Evolutionary conservation across 2,888 invertebrate genomes (phyloP).

Genomic region (Pseudoips prasinana): DNA sequence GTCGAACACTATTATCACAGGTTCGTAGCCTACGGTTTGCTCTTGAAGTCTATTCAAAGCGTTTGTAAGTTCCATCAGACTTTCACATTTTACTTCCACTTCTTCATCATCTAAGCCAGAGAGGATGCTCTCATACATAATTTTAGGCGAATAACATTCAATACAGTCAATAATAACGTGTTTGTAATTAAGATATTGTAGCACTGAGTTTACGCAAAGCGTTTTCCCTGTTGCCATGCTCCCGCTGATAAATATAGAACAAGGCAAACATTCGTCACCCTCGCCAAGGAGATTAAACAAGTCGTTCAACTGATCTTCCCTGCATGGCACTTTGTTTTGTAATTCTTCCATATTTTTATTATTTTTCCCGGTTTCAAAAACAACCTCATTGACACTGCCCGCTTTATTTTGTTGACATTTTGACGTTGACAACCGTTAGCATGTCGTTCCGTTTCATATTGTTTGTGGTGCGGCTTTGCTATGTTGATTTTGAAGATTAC

Average conservation of each 20-base stretch:
- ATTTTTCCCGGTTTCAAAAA: constrained; percentile 8
- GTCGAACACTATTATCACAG: constrained; percentile 87
- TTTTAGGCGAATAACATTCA: constrained; percentile 89
- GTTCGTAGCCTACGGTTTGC: constrained; percentile 48
- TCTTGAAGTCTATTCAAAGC: constrained; percentile 61
- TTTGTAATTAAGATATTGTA: constrained; percentile 82
- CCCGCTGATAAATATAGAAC: constrained; percentile 90
- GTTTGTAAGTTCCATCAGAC: constrained; percentile 84
- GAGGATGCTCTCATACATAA: constrained; percentile 89
- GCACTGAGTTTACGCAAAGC: constrained; percentile 83
- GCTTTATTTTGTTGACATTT: constrained; percentile 16
- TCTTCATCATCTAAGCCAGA: constrained; percentile 76
- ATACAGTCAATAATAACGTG: constrained; percentile 88
- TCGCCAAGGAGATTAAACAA: constrained; percentile 78
- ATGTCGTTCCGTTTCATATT: constrained; percentile 28
- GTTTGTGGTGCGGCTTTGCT: constrained; percentile 33
- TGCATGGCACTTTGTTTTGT: constrained; percentile 69
- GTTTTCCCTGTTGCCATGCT: constrained; percentile 93
- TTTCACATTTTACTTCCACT: constrained; percentile 83
- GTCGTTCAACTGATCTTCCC: constrained; percentile 71
- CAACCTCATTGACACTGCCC: constrained; percentile 2
- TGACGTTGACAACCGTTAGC: neutral
- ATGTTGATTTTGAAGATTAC: constrained; percentile 20
- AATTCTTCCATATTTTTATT: constrained; percentile 74
- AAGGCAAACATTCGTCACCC: constrained; percentile 83